Percentiles rank a stretch among this genome's conserved stretches.
Evolutionary conservation across 2,888 invertebrate species (phyloP).

Genomic region (Chalcosyrphus nemorum): DNA sequence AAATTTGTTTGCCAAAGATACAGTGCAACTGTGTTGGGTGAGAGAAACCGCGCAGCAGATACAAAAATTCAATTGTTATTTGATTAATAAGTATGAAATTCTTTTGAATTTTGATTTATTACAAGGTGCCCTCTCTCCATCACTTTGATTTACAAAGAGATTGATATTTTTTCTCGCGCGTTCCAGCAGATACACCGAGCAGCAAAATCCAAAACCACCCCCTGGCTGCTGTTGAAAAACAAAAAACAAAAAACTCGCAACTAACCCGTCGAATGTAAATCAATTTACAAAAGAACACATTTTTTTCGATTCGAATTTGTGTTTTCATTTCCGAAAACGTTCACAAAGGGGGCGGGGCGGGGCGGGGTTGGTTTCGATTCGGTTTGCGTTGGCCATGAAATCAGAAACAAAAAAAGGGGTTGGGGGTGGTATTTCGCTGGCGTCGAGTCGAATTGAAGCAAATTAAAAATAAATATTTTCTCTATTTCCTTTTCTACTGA

Average conservation of each 20-base stretch:
- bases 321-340: constrained; percentile 38
- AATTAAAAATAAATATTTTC: constrained; percentile 53
- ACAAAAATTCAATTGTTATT: constrained; percentile 16
- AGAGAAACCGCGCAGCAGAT: background rate
- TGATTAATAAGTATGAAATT: constrained; percentile 27
- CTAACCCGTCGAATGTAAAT: background rate
- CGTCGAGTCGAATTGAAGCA: constrained; percentile 19
- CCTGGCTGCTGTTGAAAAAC: too few species aligned
- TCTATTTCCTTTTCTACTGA: background rate
- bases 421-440: background rate
- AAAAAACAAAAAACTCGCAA: background rate
- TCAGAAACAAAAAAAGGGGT: constrained; percentile 6
- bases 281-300: constrained; percentile 25
- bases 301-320: constrained; percentile 27
- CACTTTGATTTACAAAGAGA: background rate
- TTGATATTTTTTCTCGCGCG: background rate
- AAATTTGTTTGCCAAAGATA: constrained; percentile 16
- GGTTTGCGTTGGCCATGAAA: constrained; percentile 54
- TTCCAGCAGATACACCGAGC: too few species aligned
- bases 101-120: constrained; percentile 42
- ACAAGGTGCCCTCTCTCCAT: background rate
- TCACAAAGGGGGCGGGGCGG: constrained; percentile 36
- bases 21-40: background rate
- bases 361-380: constrained; percentile 23
- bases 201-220: too few species aligned